Percentiles rank a stretch among this genome's conserved stretches.
Conservation (phyloP, 2,888 invertebrate genomes). For the Lydus trimaculatus region DNA sequence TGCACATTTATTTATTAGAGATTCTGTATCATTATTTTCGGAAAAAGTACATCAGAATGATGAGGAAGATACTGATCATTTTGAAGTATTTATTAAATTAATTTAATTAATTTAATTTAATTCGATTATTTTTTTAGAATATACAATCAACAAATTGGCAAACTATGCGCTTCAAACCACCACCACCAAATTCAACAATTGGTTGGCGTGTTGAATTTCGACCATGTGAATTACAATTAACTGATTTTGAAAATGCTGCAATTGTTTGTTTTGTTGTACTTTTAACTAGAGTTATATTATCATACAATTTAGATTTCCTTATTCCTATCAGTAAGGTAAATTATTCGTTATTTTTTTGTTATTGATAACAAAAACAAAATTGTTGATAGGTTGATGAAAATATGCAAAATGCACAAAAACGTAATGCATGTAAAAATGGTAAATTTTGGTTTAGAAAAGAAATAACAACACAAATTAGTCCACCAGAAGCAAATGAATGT, state of each 20-base stretch:
- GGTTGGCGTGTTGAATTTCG: slow-evolving; percentile 99
- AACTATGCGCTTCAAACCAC: slow-evolving; percentile 98
- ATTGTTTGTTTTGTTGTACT: slow-evolving; percentile 97
- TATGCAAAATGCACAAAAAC: slow-evolving; percentile 93
- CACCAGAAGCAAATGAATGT: slow-evolving; percentile 60
- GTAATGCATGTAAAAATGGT: slow-evolving; percentile 82
- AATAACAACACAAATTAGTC: slow-evolving; percentile 66
- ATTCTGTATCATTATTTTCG: slow-evolving; percentile 93
- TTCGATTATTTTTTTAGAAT: slow-evolving; percentile 70
- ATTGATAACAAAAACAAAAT: neutral
- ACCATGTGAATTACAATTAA: slow-evolving; percentile 97
- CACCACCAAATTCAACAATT: slow-evolving; percentile 93
- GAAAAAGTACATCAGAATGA: slow-evolving; percentile 97
- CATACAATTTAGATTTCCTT: slow-evolving; percentile 94
- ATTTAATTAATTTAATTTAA: slow-evolving; percentile 6
- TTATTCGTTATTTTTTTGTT: neutral
- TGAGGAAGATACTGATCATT: slow-evolving; percentile 94
- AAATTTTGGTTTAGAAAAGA: slow-evolving; percentile 95
- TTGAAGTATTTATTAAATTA: slow-evolving; percentile 83
- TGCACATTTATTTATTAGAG: slow-evolving; percentile 97
- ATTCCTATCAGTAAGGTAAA: slow-evolving; percentile 92
- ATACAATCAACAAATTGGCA: slow-evolving; percentile 99
- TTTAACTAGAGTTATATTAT: slow-evolving; percentile 94
- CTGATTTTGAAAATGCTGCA: slow-evolving; percentile 99
- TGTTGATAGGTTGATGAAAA: slow-evolving; percentile 84